Evolutionary conservation across 1,140 invertebrate species (phyloP), one percentile per base, ranked within the genome.

Genomic region (Catajapyx aquilonaris): DNA sequence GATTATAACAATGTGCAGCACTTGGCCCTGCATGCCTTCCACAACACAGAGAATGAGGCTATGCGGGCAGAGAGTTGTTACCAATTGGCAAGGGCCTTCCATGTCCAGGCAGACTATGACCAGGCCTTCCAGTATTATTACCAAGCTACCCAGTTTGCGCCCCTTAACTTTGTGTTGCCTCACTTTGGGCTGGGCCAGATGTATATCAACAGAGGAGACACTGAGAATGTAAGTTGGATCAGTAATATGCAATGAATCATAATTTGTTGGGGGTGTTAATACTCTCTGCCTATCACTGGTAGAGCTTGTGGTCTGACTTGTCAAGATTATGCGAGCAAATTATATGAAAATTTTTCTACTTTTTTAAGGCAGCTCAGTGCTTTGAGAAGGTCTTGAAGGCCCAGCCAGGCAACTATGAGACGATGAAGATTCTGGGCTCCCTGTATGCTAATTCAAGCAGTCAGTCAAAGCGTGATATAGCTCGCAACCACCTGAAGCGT

Each of bases 121-220:
- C 88, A 97, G 60, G 91, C 90, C 21, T 98, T 98, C 56, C 90
- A 98, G 60, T 98, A 98, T 62, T 99, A 99, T 53, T 98, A 97
- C 57, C 93, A 98, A 61, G 85, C 94, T 1, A 98, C 91, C 1
- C 93, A 98, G 59, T 97, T 95, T 62, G 86, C 90, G 0, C 80
- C 88, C 1, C 63, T 81, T 9, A 79, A 74, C 51, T 99, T 98
- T 68, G 86, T 98, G 5, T 58, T 99, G 25, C 93, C 94, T 0
- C 86, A 94, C 61, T 99, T 91, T 65, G 94, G 95, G 0, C 64
- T 98, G 0, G 95, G 93, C 4, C 94, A 99, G 61, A 97, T 98
- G 90, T 98, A 98, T 52, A 91, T 99, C 47, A 86, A 94, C 56
- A 69, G 88, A 48, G 86, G 87, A 10, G 95, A 99, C 52, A 76